Evolutionary conservation across 2,888 invertebrate species (phyloP), one percentile per base, ranked within the genome.

Genomic region (Liopterus haemorrhoidalis): DNA sequence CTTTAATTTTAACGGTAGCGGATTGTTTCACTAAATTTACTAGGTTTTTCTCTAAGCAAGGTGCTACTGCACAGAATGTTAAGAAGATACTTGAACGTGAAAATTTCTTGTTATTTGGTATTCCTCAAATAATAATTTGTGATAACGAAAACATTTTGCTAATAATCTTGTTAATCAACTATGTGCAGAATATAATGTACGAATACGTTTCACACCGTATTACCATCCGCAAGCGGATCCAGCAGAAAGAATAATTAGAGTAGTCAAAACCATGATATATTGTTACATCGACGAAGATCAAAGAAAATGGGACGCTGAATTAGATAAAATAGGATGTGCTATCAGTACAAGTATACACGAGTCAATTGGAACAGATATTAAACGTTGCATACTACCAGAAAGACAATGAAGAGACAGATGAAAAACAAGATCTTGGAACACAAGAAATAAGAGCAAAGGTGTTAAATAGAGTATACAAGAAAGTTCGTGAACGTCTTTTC

Each of bases 171-270:
- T 47, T 28, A 8, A 19, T 5, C 22, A 44, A 16, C 18, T 24
- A 16, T 42, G 15, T 42, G 14, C 11, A 9, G 32, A 36, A 12
- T 57, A 53, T 38, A 46, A 53, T 4, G 32, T 49, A 1, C 45
- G 33, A 19, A 44, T 57, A 4, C 35, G 35, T 2, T 50, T 38
- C 36, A 59, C 54, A 21, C 51, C 57, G 1, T 20, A 45, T 9
- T 62, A 63, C 38, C 50, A 58, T 18, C 62, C 62, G 0, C 60
- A 59, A 41, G 50, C 55, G 1, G 61, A 63, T 38, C 59, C 61
- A 0, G 57, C 60, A 0, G 63, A 64, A 44, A 42, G 60, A 1
- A 53, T 57, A 0, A 62, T 62, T 44, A 41, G 57, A 18, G 57
- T 57, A 0, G 43, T 63, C 2, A 52, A 58, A 6, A 56, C 56